These are phyloP conservation scores for Eupeodes luniger DNA, from an alignment of 2,888 invertebrate genomes.

Conservation along the genomic window DNA sequence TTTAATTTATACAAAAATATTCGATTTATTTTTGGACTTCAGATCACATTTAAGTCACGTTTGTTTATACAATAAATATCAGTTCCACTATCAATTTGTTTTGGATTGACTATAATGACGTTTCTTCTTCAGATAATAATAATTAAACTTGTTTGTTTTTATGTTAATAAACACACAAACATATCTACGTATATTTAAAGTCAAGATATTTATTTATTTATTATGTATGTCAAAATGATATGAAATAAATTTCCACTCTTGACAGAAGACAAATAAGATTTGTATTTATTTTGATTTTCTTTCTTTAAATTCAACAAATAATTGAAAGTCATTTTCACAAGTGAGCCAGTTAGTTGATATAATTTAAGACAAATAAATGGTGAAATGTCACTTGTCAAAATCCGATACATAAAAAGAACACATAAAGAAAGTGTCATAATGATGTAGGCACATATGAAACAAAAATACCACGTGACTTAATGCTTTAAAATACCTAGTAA, in stretches of 20 bases:
- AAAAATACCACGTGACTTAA: neutral
- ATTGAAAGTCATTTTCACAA: no score
- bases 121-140: neutral
- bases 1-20: no score
- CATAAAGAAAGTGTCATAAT: neutral
- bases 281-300: neutral
- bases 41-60: neutral
- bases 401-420: neutral
- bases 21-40: no score
- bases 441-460: neutral
- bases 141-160: neutral
- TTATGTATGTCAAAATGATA: neutral
- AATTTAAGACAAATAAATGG: neutral
- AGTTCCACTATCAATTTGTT: neutral
- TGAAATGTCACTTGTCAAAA: neutral
- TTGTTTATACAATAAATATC: neutral
- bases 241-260: constrained; percentile 37
- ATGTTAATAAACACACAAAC: no score
- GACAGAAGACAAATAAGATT: neutral
- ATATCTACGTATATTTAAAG: no score
- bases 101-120: neutral
- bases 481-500: neutral
- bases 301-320: neutral
- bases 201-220: neutral
- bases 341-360: neutral